Evolutionary conservation across 1,140 invertebrate species (phyloP), one percentile per base, ranked within the genome.

Genomic region (Drosophila pectinifera): DNA sequence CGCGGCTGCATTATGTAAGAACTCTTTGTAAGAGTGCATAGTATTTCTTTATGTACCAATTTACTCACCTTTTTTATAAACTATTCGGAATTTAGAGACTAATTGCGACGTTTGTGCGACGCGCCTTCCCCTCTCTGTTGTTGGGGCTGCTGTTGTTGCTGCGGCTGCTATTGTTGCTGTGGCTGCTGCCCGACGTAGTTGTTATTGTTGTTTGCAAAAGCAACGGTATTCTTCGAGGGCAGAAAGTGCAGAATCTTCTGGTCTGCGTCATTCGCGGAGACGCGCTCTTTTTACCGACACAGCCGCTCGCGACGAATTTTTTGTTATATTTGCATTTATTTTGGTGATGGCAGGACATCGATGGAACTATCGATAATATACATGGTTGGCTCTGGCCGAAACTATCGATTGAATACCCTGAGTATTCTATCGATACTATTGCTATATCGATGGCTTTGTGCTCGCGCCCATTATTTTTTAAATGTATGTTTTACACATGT

Each of bases 1-100:
- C 39, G 58, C 36, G 34, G 24, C 70, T 34, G 59, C 58, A 64
- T 75, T 75, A 75, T 62, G 74, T 75, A 75, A 75, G 73, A 31
- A 39, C 36, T 36, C 51, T 39, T 41, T 54, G 49, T 43, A 39
- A 41, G 53, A 22, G 16, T 11, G 38, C 63, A 67, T 14, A 61
- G 67, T 8, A 34, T n/a, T 4, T 43, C 16, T 28, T 39, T 46
- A 39, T 65, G 59, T 26, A 42, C 49, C 39, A 38, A 65, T 54
- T 56, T 53, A 75, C 73, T 76, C 42, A 76, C 73, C 73, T 76
- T 69, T 63, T 20, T n/a, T 48, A 67, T 18, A 75, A 39, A 53
- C 72, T 76, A 58, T 76, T 76, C 36, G 53, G 41, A 22, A 58
- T 76, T 67, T 24, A 48, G 41, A 22, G 34, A 42, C 58, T 38